Percentiles rank a stretch among this genome's conserved stretches.
Conservation (phyloP, 2,888 invertebrate genomes). For the Disparrhopalites patrizii region DNA sequence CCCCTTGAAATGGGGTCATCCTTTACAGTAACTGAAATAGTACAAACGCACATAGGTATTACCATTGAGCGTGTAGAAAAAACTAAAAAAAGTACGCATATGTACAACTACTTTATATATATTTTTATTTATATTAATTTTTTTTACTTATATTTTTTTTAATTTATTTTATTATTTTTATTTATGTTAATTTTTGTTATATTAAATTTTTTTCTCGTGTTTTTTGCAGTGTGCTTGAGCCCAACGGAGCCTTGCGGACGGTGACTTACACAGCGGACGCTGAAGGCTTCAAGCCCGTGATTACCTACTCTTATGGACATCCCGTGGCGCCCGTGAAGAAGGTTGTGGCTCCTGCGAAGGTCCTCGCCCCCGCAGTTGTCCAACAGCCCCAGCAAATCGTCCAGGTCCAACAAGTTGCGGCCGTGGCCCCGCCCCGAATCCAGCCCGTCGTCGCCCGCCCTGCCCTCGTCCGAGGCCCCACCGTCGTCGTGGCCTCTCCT, state of each 20-base stretch:
- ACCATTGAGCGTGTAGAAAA: too few relatives aligned
- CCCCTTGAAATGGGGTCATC: too few relatives aligned
- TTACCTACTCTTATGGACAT: slow-evolving; percentile 43
- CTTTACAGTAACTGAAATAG: too few relatives aligned
- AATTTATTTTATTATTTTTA: not conserved
- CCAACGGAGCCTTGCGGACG: slow-evolving; percentile 43
- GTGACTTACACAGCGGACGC: slow-evolving; percentile 45
- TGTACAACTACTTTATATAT: not conserved
- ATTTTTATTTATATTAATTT: not conserved
- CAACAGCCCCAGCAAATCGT: not conserved
- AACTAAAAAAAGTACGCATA: too few relatives aligned
- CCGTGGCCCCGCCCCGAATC: not conserved
- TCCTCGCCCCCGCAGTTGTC: not conserved
- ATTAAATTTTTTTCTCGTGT: not conserved
- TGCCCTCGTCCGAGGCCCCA: slow-evolving; percentile 14
- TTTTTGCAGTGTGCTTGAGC: slow-evolving; percentile 42
- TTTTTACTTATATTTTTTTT: not conserved
- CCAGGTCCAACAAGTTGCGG: not conserved
- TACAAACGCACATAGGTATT: too few relatives aligned
- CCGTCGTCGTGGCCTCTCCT: slow-evolving; percentile 7
- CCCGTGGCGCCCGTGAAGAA: slow-evolving; percentile 30
- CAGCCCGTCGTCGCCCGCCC: slow-evolving; percentile 8
- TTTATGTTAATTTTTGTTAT: not conserved
- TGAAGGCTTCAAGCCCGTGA: slow-evolving; percentile 43
- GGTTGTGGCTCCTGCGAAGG: not conserved